phyloP scores from a whole-genome alignment of 2,797 vertebrate species.

The Crocidura indochinensis region DNA sequence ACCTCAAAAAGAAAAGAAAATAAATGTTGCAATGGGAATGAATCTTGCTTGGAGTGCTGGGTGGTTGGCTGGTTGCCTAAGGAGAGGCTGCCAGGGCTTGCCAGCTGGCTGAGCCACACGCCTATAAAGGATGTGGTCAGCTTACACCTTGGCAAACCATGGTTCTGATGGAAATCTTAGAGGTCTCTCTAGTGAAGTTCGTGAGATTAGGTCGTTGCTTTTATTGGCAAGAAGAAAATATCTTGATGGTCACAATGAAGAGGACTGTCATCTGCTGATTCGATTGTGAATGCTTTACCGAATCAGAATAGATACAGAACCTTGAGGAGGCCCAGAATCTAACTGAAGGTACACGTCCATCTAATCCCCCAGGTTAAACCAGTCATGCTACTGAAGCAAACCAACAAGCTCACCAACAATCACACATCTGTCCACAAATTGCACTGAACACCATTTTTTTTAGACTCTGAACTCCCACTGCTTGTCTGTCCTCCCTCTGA shows the following conservation, averaged over 20 bases:
- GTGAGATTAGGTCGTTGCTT: constrained; percentile 68
- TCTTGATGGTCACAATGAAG: constrained; percentile 6
- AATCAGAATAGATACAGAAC: constrained; percentile 17
- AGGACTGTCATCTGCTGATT: constrained; percentile 13
- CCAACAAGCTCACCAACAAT: constrained; percentile 12
- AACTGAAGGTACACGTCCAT: constrained; percentile 14
- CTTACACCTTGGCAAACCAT: constrained; percentile 81
- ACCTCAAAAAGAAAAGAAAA: constrained; percentile 67
- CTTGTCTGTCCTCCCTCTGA: neutral
- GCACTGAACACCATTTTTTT: neutral
- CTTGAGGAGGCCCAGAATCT: constrained; percentile 1
- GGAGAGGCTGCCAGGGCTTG: constrained; percentile 60
- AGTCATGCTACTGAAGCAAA: constrained; percentile 18
- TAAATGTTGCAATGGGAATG: constrained; percentile 61
- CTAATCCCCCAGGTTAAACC: constrained; percentile 47
- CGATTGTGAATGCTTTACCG: constrained; percentile 9
- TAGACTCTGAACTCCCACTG: neutral
- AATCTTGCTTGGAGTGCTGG: constrained; percentile 59
- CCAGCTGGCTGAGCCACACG: constrained; percentile 72
- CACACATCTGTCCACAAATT: constrained; percentile 19
- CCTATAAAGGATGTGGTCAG: constrained; percentile 79
- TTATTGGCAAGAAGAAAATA: constrained; percentile 63
- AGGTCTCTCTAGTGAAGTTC: constrained; percentile 72
- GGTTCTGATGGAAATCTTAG: constrained; percentile 80
- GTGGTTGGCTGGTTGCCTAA: constrained; percentile 75